Evolutionary conservation across 2,888 invertebrate species (phyloP).

Genomic region (Mystacides longicornis): DNA sequence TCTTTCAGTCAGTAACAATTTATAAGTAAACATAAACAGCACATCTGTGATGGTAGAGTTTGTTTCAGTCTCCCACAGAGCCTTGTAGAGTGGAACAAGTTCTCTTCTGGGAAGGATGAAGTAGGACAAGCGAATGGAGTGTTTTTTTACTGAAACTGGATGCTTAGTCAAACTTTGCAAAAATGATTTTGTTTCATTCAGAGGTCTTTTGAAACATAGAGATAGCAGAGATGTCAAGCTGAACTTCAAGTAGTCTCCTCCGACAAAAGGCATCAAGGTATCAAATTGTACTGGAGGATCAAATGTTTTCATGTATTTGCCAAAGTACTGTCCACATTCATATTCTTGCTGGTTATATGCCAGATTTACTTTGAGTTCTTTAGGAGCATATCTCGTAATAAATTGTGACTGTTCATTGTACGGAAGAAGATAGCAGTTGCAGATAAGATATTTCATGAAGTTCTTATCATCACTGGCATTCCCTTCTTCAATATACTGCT

Average conservation of each 20-base stretch:
- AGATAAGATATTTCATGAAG: background rate
- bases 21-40: constrained; percentile 17
- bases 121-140: constrained; percentile 30
- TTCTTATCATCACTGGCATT: background rate
- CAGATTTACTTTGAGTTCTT: constrained; percentile 24
- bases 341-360: constrained; percentile 9
- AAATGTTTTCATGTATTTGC: constrained; percentile 23
- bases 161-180: constrained; percentile 25
- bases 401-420: constrained; percentile 25
- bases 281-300: constrained; percentile 32
- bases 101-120: constrained; percentile 25
- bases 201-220: constrained; percentile 26
- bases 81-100: constrained; percentile 18
- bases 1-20: constrained; percentile 4
- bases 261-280: constrained; percentile 25
- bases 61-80: constrained; percentile 18
- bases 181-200: constrained; percentile 27
- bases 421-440: background rate
- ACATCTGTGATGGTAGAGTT: constrained; percentile 20
- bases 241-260: constrained; percentile 28
- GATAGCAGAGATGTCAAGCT: constrained; percentile 24
- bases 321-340: constrained; percentile 11
- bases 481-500: background rate
- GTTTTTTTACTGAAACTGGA: constrained; percentile 31
- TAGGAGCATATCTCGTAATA: constrained; percentile 28